A percentile compares a stretch with the other conserved stretches of the same genome.
Conservation (phyloP, 1,140 invertebrate genomes). For the Euura lappo region DNA sequence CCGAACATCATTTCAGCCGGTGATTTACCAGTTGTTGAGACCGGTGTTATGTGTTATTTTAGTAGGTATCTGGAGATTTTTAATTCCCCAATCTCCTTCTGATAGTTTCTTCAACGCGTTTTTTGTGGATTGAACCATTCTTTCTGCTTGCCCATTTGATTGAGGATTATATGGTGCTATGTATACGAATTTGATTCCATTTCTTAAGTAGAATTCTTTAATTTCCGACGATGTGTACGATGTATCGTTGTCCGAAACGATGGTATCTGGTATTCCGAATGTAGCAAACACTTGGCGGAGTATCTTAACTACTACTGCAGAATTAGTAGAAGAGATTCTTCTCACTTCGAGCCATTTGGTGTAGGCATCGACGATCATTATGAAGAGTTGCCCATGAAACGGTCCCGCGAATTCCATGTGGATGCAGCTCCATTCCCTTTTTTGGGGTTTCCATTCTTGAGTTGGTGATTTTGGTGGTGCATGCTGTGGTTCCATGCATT, state of each 20-base stretch:
- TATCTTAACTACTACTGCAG: slow-evolving; percentile 31
- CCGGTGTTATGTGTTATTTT: slow-evolving; percentile 14
- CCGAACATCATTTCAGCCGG: slow-evolving; percentile 15
- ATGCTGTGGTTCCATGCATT: slow-evolving; percentile 36
- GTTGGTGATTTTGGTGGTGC: slow-evolving; percentile 31
- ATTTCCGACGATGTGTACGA: slow-evolving; percentile 44
- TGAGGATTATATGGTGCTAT: slow-evolving; percentile 24
- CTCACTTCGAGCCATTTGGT: slow-evolving; percentile 50
- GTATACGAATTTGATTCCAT: slow-evolving; percentile 19
- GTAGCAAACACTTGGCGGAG: slow-evolving; percentile 36
- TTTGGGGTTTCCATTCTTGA: slow-evolving; percentile 42
- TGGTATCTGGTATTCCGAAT: slow-evolving; percentile 38
- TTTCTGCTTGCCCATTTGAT: slow-evolving; percentile 25
- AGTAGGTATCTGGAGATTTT: background rate
- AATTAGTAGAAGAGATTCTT: slow-evolving; percentile 46
- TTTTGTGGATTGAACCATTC: slow-evolving; percentile 24
- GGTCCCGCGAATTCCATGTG: slow-evolving; percentile 61
- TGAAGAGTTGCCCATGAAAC: slow-evolving; percentile 42
- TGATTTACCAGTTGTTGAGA: background rate
- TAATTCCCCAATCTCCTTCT: slow-evolving; percentile 3
- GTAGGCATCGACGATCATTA: slow-evolving; percentile 54
- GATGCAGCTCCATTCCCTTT: slow-evolving; percentile 51
- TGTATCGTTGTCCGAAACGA: slow-evolving; percentile 48
- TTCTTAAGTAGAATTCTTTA: slow-evolving; percentile 18
- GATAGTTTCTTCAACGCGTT: slow-evolving; percentile 9